Evolutionary conservation across 2,797 vertebrate species (phyloP).

Genomic region (Gambelia wislizenii): DNA sequence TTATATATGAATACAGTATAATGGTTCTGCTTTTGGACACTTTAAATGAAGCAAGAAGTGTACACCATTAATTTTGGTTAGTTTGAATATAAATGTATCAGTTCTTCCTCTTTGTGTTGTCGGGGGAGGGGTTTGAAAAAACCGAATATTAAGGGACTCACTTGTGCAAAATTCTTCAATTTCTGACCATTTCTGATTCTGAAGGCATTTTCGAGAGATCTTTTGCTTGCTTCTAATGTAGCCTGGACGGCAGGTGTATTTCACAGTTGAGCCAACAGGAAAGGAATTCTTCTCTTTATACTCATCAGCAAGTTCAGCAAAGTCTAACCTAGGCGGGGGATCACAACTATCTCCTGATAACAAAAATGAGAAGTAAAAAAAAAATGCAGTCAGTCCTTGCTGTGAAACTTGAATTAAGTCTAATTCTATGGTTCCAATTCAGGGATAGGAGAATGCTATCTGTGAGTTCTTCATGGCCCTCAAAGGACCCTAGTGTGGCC

Average conservation of each 20-base stretch:
- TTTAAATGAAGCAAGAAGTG: no score
- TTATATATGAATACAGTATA: no score
- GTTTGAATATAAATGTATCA: no score
- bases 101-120: no score
- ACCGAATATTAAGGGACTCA: constrained; percentile 48
- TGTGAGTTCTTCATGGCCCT: not conserved
- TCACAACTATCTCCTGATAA: not conserved
- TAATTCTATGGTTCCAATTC: not conserved
- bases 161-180: constrained; percentile 51
- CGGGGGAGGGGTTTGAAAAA: no score
- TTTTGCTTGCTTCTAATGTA: accelerated
- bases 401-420: not conserved
- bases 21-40: no score
- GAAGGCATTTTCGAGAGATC: accelerated
- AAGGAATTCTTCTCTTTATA: not conserved
- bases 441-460: not conserved
- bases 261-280: not conserved
- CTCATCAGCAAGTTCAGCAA: accelerated
- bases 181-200: constrained; percentile 53
- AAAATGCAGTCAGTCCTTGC: not conserved
- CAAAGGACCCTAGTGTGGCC: not conserved
- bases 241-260: constrained; percentile 31
- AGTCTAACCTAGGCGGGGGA: accelerated
- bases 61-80: no score
- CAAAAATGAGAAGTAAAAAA: not conserved